A percentile compares a stretch with the other conserved stretches of the same genome.
Evolutionary conservation across 2,888 invertebrate species (phyloP).

Genomic region (Pristionchus exspectatus): DNA sequence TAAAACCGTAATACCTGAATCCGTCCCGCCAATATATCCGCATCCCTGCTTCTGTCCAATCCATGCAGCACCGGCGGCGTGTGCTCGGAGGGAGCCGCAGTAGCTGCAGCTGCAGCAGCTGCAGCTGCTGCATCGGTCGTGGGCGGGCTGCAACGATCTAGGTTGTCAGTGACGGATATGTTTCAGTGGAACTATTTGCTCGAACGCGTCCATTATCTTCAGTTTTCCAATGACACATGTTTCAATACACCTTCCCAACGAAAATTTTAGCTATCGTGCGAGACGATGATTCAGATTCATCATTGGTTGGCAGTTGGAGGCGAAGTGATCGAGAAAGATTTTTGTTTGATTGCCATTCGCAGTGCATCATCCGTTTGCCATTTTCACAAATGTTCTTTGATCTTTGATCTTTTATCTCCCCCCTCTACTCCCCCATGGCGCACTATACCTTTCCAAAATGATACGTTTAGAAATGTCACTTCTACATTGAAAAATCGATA

Average conservation of each 20-base stretch:
- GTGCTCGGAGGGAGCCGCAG: neutral
- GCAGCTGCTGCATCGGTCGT: neutral
- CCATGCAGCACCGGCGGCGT: conserved; percentile 40
- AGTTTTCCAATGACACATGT: no score
- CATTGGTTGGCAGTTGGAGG: no score
- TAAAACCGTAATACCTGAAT: conserved; percentile 38
- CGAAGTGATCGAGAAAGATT: no score
- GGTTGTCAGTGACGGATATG: neutral
- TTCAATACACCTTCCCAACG: neutral
- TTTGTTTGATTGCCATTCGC: no score
- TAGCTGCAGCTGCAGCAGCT: neutral
- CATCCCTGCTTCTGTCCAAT: conserved; percentile 12
- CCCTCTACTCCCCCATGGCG: neutral
- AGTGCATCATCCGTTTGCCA: no score
- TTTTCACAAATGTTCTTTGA: neutral
- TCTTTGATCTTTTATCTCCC: neutral
- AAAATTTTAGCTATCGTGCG: no score
- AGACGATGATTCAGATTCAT: no score
- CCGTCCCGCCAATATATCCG: conserved; percentile 4
- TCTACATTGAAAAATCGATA: neutral
- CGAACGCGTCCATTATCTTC: neutral
- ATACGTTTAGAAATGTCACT: neutral
- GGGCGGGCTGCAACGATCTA: neutral
- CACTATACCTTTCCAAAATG: neutral
- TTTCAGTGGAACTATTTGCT: no score